Base-by-base conservation (phyloP, 2,888 invertebrate species). In the Pseudococcus jackbeardsleyi region DNA sequence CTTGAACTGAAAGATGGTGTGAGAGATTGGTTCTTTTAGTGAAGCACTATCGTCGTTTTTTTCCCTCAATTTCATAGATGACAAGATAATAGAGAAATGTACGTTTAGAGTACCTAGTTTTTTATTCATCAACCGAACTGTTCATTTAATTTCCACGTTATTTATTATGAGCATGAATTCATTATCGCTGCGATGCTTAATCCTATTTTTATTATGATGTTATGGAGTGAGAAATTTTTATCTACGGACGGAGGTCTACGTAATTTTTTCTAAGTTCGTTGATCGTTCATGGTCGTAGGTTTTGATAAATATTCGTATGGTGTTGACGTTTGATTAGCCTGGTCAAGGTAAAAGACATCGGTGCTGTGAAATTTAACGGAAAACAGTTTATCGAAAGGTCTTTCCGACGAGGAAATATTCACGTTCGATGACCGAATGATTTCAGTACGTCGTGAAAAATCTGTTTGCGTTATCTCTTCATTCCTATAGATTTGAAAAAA, bases 261-360 rank as follows among this genome's bases (percentile, higher is more conserved):
- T 64, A 22, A 22, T 64, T 64, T 64, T 11, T 64, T 11, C 22
- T 19, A 22, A 64, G 64, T 64, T 64, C 64, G 64, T 64, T 64
- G 64, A 64, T 64, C 64, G 64, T 64, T 64, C 64, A 64, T 64
- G 64, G 64, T 64, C 64, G 64, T 12, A 64, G 22, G 9, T 64
- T 64, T 22, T 22, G 64, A 64, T 64, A 64, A 64, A 64, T 59
- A 59, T 64, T 64, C 22, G 12, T 22, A 22, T 64, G 22, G 1
- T 54, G n/a, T 12, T n/a, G 54, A 42, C 15, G 54, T 54, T 54
- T 54, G 15, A 50, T 50, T 15, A 15, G 48, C 12, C 15, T 12
- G 15, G 48, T 50, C 42, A 42, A 42, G 42, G 42, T 42, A 42
- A 42, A 42, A 42, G 42, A 42, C 42, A 42, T 8, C 9, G 7